Evolutionary conservation across 2,888 invertebrate genomes (phyloP).

Genomic region (Caenorhabditis wallacei): DNA sequence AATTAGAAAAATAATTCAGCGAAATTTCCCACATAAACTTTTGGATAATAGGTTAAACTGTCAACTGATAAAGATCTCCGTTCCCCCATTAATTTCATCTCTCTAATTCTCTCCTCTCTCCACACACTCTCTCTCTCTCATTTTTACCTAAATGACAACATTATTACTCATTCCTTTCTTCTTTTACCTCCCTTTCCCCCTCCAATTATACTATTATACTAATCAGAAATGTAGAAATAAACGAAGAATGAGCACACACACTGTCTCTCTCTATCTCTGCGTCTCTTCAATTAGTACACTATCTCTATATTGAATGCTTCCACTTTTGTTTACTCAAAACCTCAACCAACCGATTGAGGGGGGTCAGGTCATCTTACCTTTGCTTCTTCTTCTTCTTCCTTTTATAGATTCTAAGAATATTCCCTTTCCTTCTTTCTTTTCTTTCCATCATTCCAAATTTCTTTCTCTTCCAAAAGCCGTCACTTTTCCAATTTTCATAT

Average conservation of each 20-base stretch:
- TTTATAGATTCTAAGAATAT: constrained; percentile 1
- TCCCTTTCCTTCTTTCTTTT: background rate
- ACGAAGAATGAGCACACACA: constrained; percentile 20
- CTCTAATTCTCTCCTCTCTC: constrained; percentile 1
- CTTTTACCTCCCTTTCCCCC: constrained; percentile 4
- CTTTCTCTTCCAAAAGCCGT: background rate
- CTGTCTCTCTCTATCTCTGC: constrained; percentile 32
- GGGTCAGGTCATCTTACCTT: constrained; percentile 60
- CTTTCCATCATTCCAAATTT: background rate
- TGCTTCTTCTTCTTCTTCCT: constrained; percentile 48
- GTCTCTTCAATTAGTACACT: constrained; percentile 57
- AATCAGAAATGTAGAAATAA: constrained; percentile 54
- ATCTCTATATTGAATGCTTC: constrained; percentile 26
- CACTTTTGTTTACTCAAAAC: constrained; percentile 60
- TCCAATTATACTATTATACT: constrained; percentile 47
- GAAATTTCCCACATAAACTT: background rate
- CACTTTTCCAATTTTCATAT: constrained; percentile 55
- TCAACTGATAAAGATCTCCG: constrained; percentile 50
- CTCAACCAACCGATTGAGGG: constrained; percentile 20
- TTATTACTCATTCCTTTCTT: constrained; percentile 31
- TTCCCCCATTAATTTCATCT: background rate
- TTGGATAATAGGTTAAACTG: constrained; percentile 13
- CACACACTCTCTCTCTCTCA: background rate
- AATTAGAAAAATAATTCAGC: too few relatives aligned
- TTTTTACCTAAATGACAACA: constrained; percentile 29